Percentiles rank a stretch among this genome's conserved stretches.
phyloP scores from a whole-genome alignment of 2,113 vertebrate genomes.

The Myiozetetes cayanensis region DNA sequence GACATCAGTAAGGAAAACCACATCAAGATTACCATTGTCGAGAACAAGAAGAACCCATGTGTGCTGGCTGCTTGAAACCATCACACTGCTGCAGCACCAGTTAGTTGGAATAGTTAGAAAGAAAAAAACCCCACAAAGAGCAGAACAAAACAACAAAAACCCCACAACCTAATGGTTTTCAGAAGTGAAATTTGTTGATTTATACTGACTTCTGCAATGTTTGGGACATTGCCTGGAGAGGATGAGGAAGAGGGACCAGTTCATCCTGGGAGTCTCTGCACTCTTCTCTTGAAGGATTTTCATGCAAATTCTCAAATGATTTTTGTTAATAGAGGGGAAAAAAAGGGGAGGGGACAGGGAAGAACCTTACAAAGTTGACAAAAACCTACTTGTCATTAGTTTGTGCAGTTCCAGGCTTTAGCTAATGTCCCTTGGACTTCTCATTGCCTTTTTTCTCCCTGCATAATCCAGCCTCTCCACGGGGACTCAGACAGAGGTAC shows the following conservation, averaged over 20 bases:
- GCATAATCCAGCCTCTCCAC: rapidly evolving
- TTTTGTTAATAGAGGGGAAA: background rate
- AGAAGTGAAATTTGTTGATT: background rate
- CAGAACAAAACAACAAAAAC: background rate
- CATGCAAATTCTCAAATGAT: background rate
- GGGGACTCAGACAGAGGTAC: background rate
- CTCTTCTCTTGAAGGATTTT: background rate
- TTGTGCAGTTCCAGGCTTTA: background rate
- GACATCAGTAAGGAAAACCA: background rate
- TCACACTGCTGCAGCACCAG: background rate
- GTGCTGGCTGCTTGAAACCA: too few species aligned
- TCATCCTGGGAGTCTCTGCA: background rate
- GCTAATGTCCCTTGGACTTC: background rate
- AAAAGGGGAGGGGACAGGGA: background rate
- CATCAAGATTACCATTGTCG: background rate
- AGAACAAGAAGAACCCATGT: background rate
- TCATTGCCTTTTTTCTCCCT: rapidly evolving
- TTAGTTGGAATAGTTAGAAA: background rate
- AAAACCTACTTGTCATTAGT: background rate
- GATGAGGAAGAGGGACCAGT: background rate
- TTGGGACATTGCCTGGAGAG: background rate
- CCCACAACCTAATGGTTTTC: background rate
- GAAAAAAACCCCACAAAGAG: background rate
- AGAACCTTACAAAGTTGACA: background rate
- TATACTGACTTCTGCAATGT: background rate